These are phyloP conservation scores for Glareola pratincola DNA, from an alignment of 2,113 vertebrate genomes.

Conservation along the genomic window DNA sequence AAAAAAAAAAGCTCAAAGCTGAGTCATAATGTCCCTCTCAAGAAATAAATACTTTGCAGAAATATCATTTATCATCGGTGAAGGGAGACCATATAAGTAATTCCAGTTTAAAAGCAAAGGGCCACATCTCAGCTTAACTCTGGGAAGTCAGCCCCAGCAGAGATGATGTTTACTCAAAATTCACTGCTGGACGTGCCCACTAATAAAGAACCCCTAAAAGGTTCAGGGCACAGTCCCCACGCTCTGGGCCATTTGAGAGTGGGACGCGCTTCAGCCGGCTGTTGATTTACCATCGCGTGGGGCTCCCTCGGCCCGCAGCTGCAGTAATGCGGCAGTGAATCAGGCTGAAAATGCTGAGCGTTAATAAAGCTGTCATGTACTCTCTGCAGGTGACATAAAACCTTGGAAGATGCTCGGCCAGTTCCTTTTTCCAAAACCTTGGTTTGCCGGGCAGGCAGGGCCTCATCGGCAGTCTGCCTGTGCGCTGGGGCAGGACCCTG, in stretches of 20 bases:
- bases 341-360: not conserved
- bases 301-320: not conserved
- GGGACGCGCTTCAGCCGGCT: rapidly evolving
- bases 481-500: not conserved
- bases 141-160: not conserved
- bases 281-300: rapidly evolving
- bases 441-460: not conserved
- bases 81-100: not conserved
- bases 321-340: not conserved
- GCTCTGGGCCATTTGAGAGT: not conserved
- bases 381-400: slow-evolving; percentile 37
- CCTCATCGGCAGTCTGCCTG: not conserved
- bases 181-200: rapidly evolving
- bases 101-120: not conserved
- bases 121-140: not conserved
- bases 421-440: not conserved
- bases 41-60: not conserved
- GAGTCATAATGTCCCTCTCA: not conserved
- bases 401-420: not conserved
- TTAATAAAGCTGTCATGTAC: not conserved
- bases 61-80: not conserved
- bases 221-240: not conserved
- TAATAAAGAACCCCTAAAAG: not conserved
- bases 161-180: not conserved
- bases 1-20: not conserved